These are phyloP conservation scores for Microplitis deprimator DNA, from an alignment of 2,888 invertebrate species.

Conservation along the genomic window DNA sequence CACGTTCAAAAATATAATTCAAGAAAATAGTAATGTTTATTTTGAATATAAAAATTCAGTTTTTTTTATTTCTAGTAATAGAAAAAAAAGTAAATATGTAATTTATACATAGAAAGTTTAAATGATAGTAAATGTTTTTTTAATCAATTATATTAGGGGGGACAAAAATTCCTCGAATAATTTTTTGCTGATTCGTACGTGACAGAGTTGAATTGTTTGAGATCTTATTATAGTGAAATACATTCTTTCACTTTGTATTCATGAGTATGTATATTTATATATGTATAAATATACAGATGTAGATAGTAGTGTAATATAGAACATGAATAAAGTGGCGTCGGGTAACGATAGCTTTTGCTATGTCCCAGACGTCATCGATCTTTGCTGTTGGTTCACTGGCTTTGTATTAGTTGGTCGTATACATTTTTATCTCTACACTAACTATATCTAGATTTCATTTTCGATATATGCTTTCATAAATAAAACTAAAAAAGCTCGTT, in stretches of 20 bases:
- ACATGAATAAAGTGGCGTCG: constrained; percentile 25
- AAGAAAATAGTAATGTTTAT: neutral
- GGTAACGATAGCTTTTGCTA: constrained; percentile 31
- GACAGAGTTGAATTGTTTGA: no score
- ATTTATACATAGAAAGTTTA: no score
- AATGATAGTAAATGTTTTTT: no score
- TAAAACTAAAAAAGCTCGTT: neutral
- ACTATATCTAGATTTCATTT: neutral
- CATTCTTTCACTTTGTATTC: neutral
- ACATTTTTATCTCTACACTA: neutral
- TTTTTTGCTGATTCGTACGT: no score
- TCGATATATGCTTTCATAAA: neutral
- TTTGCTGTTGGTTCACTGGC: constrained; percentile 41
- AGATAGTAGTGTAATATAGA: constrained; percentile 16
- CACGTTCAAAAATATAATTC: neutral
- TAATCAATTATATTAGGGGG: no score
- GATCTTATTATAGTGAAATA: no score
- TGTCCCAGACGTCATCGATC: constrained; percentile 48
- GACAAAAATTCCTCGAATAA: no score
- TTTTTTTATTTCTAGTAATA: neutral
- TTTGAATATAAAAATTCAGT: neutral
- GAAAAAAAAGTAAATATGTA: no score
- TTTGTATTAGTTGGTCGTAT: constrained; percentile 9
- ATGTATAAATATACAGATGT: neutral
- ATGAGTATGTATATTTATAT: neutral